Percentiles rank a stretch among this genome's conserved stretches.
Conservation (phyloP, 2,797 vertebrate species). For the Cynopterus sphinx region DNA sequence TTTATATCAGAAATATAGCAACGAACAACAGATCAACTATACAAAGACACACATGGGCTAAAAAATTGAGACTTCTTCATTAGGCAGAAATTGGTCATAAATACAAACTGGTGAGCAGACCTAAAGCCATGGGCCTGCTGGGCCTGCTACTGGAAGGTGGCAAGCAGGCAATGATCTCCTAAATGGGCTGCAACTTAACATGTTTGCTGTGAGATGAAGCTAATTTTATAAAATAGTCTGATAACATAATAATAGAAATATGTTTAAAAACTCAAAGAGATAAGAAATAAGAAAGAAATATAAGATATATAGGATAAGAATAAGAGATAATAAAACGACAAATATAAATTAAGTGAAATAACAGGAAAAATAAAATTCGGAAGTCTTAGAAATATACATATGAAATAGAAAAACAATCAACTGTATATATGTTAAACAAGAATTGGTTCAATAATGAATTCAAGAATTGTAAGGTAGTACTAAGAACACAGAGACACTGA, state of each 20-base stretch:
- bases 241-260: not conserved
- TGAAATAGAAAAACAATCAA: not conserved
- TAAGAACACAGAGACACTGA: not conserved
- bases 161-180: not conserved
- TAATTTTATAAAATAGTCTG: not conserved
- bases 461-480: not conserved
- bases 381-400: not conserved
- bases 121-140: not conserved
- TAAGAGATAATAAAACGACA: not conserved
- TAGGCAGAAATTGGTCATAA: not conserved
- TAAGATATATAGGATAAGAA: not conserved
- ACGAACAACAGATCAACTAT: not conserved
- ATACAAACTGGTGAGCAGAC: not conserved
- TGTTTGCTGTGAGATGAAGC: not conserved
- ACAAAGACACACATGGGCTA: not conserved
- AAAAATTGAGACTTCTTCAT: not conserved
- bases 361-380: not conserved
- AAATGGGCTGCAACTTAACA: not conserved
- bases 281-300: not conserved
- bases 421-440: not conserved
- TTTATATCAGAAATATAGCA: not conserved
- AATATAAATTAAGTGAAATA: not conserved
- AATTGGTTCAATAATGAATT: not conserved
- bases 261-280: not conserved
- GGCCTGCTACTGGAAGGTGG: not conserved